Percentiles rank a stretch among this genome's conserved stretches.
Conservation (phyloP, 2,888 invertebrate genomes). For the Ornithoptera priamus region DNA sequence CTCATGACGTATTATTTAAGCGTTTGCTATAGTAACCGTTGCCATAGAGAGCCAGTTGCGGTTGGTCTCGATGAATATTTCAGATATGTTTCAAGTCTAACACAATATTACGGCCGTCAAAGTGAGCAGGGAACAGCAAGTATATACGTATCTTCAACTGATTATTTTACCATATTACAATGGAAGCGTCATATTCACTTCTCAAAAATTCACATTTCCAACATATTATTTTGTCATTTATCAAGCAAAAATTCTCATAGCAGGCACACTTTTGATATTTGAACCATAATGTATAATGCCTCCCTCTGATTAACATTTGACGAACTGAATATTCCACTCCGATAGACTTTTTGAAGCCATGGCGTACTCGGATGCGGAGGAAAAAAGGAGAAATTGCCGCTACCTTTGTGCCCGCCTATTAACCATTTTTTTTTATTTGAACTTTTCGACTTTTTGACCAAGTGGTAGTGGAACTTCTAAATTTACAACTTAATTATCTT, state of each 20-base stretch:
- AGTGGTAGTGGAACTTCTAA: neutral
- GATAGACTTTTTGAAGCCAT: constrained; percentile 69
- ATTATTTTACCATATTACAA: neutral
- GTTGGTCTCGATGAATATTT: no score
- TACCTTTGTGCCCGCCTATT: constrained; percentile 45
- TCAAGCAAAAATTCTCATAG: constrained; percentile 57
- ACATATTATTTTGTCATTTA: constrained; percentile 55
- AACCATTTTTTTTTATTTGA: constrained; percentile 42
- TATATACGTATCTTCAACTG: no score
- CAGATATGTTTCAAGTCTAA: no score
- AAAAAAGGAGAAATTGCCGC: constrained; percentile 51
- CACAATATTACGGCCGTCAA: no score
- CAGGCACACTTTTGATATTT: constrained; percentile 68
- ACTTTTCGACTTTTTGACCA: constrained; percentile 30
- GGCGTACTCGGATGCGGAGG: constrained; percentile 53
- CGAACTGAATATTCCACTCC: constrained; percentile 73
- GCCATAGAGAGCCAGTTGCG: no score
- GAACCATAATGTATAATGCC: constrained; percentile 73
- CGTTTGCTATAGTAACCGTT: no score
- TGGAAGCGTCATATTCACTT: constrained; percentile 31
- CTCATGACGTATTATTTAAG: no score
- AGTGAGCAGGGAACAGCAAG: no score
- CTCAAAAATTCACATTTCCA: constrained; percentile 35
- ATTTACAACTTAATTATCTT: no score
- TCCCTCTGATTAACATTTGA: constrained; percentile 76